These are phyloP conservation scores for Adoxophyes honmai DNA, from an alignment of 1,140 invertebrate species.

Conservation along the genomic window DNA sequence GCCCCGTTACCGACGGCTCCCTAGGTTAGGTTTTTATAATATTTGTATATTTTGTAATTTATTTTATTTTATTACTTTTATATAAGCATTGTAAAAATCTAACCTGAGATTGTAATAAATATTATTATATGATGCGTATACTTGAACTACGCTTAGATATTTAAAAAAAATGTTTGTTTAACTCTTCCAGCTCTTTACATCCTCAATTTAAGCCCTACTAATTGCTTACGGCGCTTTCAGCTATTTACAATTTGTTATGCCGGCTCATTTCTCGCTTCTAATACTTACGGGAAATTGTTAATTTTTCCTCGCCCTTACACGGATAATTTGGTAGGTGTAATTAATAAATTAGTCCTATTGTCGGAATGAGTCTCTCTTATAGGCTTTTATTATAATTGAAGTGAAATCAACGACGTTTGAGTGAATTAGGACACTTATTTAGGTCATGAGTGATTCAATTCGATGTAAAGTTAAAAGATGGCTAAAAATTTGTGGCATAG, in stretches of 20 bases:
- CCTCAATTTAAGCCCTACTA: constrained; percentile 7
- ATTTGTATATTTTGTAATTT: no score
- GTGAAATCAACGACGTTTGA: neutral
- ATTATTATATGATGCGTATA: no score
- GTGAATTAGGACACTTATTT: no score
- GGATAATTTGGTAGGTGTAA: neutral
- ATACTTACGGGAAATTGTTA: neutral
- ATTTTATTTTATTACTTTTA: no score
- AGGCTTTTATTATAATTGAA: constrained; percentile 3
- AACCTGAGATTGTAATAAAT: no score
- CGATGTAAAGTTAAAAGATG: no score
- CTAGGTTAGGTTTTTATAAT: no score
- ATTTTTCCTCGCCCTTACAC: neutral
- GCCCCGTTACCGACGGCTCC: no score
- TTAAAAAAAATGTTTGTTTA: neutral
- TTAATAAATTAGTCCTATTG: constrained; percentile 1
- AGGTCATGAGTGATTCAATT: no score
- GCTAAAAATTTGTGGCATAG: no score
- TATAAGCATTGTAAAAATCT: no score
- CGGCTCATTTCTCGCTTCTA: neutral
- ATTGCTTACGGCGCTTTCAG: constrained; percentile 4
- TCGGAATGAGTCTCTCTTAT: neutral
- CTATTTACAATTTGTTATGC: constrained; percentile 10
- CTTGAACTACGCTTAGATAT: no score
- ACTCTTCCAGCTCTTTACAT: neutral